Conservation (phyloP, 2,888 invertebrate genomes). For the Cheilosia scutellata region DNA sequence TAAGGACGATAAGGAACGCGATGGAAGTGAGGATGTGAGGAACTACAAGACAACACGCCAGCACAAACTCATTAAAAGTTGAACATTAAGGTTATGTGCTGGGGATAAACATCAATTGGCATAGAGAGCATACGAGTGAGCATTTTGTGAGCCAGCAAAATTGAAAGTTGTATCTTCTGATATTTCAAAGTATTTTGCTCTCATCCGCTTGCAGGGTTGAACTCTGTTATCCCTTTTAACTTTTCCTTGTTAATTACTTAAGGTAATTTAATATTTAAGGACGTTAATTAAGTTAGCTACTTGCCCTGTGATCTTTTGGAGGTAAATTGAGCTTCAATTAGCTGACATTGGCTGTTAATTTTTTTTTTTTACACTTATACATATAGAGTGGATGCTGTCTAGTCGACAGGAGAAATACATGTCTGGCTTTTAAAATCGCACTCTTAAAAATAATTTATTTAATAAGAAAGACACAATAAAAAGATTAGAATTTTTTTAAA, state of each 20-base stretch:
- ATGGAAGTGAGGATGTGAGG: conserved; percentile 25
- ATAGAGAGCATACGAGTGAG: not conserved
- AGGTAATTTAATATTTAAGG: conserved; percentile 72
- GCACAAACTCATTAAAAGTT: conserved; percentile 74
- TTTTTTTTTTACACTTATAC: not conserved
- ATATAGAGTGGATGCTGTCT: not conserved
- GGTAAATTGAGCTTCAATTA: conserved; percentile 38
- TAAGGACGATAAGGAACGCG: not conserved
- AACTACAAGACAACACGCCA: conserved; percentile 51
- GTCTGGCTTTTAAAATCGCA: not conserved
- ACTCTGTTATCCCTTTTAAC: conserved; percentile 66
- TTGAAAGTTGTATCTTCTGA: conserved; percentile 32
- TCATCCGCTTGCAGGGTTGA: conserved; percentile 37
- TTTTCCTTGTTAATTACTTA: conserved; percentile 66
- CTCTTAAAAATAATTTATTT: too few species aligned
- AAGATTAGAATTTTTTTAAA: too few species aligned
- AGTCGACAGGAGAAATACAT: not conserved
- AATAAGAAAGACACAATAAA: too few species aligned
- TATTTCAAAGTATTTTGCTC: conserved; percentile 8
- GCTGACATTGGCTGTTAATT: conserved; percentile 37
- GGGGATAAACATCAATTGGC: conserved; percentile 67
- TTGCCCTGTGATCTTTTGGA: conserved; percentile 49
- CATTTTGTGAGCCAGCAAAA: conserved; percentile 45
- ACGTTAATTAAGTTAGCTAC: conserved; percentile 68
- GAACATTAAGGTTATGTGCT: conserved; percentile 73